Evolutionary conservation across 1,140 invertebrate genomes (phyloP).

Genomic region (Sarcophaga bullata): DNA sequence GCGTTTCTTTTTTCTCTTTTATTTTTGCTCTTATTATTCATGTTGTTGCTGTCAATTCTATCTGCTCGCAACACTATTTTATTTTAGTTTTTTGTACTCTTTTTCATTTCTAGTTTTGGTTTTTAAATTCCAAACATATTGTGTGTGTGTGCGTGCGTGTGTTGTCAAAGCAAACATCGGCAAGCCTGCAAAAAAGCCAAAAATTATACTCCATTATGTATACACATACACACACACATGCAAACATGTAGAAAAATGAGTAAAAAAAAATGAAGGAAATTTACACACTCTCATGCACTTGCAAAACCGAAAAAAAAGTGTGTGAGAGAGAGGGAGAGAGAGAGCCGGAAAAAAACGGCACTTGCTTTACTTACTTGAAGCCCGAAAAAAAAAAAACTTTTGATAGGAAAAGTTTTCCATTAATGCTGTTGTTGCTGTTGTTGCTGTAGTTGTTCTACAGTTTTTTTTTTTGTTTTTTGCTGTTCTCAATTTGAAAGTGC

Average conservation of each 20-base stretch:
- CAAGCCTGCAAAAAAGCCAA: constrained; percentile 1
- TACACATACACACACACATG: too few relatives aligned
- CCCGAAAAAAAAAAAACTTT: constrained; percentile 8
- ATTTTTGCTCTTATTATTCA: neutral
- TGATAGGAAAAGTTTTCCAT: neutral
- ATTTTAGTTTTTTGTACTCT: too few relatives aligned
- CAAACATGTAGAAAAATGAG: too few relatives aligned
- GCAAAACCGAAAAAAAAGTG: neutral
- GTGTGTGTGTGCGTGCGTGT: neutral
- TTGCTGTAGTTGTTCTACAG: neutral
- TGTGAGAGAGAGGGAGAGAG: neutral
- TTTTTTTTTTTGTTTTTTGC: neutral
- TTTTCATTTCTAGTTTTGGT: too few relatives aligned
- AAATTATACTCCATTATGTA: too few relatives aligned
- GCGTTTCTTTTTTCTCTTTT: neutral
- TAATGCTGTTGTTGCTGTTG: neutral
- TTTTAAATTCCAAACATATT: neutral
- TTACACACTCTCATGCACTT: neutral
- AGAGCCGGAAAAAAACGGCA: neutral
- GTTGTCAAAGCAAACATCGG: neutral
- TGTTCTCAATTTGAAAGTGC: constrained; percentile 1
- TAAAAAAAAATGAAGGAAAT: too few relatives aligned
- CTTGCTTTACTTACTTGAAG: neutral
- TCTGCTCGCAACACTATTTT: too few relatives aligned
- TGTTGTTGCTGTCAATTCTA: too few relatives aligned